Base-by-base conservation (phyloP, 2,888 invertebrate species). In the Elysia crispata region DNA sequence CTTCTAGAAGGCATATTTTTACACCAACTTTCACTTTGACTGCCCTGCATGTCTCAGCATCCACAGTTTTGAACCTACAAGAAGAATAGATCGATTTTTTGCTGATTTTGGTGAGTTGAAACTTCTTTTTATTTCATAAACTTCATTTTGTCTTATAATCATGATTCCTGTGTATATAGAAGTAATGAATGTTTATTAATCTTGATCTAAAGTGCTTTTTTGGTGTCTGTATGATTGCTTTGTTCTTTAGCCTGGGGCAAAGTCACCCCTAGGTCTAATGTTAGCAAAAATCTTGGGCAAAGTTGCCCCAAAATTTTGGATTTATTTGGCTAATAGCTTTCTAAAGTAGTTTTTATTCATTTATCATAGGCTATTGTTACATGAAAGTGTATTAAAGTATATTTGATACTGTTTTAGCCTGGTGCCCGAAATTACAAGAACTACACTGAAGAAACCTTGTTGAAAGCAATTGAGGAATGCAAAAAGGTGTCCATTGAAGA, bases 371-470 rank as follows among this genome's bases (percentile, higher is more conserved):
- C 41, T 41, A 41, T 41, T 41, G 3, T n/a, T n/a, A n/a, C n/a
- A n/a, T n/a, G n/a, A n/a, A n/a, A n/a, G n/a, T 41, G 41, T 41
- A 11, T 41, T 41, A 41, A 41, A 41, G 41, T 41, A 41, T 41
- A 41, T 41, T 41, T 41, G 41, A 41, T 41, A 41, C 41, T 41
- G 41, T 41, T 41, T 41, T 41, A 41, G 41, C 69, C 69, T n/a
- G 67, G 77, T 15, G 23, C 50, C 8, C 49, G 54, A 50, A 49
- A 69, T n/a, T 77, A 77, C 33, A 67, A 67, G 31, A 64, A 28
- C 50, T 77, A 49, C 33, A 50, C n/a, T 54, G 77, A 77, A 67
- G 69, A 66, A 30, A 77, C 49, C 15, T 30, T 67, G 25, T 69
- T 67, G 28, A 41, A 77, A 31, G 77, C 77, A 54, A 30, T 73